Conservation (phyloP, 2,888 invertebrate species). For the Dyspetes luteomarginatus region DNA sequence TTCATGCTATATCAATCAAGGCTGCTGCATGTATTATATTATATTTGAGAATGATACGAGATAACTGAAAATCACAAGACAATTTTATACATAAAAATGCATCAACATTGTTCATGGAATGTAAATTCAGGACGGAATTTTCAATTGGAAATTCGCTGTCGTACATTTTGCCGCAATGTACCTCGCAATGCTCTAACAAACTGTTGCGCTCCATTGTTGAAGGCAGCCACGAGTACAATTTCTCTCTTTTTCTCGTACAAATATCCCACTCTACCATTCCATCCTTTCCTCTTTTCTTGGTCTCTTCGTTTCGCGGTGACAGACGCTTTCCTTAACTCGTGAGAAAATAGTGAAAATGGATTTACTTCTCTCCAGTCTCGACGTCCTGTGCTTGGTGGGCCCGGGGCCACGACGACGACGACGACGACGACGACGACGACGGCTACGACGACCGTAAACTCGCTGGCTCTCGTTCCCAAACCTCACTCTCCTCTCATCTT, state of each 20-base stretch:
- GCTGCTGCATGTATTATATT: neutral
- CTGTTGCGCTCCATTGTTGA: slow-evolving; percentile 56
- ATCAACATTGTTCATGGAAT: neutral
- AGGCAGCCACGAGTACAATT: slow-evolving; percentile 27
- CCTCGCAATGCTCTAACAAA: slow-evolving; percentile 48
- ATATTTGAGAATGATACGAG: neutral
- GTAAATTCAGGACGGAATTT: slow-evolving; percentile 18
- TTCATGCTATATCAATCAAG: neutral
- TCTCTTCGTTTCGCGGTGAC: slow-evolving; percentile 69
- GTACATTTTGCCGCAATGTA: slow-evolving; percentile 37
- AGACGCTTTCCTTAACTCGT: slow-evolving; percentile 73
- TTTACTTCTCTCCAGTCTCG: slow-evolving; percentile 63
- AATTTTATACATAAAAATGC: neutral
- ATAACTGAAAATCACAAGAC: neutral
- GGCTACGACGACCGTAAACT: slow-evolving; percentile 49
- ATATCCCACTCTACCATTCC: neutral
- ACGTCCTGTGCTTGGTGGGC: slow-evolving; percentile 22
- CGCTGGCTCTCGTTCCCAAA: slow-evolving; percentile 27
- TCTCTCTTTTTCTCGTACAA: slow-evolving; percentile 3
- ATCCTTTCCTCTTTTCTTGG: slow-evolving; percentile 18
- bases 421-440: too few species aligned
- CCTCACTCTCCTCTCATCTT: slow-evolving; percentile 38
- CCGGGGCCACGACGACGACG: too few species aligned
- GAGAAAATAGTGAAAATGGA: slow-evolving; percentile 72
- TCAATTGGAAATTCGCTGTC: slow-evolving; percentile 39